These are phyloP conservation scores for Coelopa frigida DNA, from an alignment of 1,140 invertebrate genomes.

Conservation along the genomic window DNA sequence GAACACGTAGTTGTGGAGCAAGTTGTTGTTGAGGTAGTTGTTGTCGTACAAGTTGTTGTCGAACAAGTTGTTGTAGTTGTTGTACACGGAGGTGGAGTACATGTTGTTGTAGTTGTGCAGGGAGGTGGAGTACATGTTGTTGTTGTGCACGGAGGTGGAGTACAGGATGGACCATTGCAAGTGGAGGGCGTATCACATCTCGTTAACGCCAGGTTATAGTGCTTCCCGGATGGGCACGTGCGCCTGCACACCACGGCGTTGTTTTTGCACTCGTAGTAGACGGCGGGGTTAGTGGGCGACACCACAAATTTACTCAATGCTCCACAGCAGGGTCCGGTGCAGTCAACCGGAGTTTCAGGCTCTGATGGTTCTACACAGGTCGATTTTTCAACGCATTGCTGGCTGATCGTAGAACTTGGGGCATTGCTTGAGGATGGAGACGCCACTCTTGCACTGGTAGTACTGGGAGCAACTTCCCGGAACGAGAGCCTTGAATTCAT, in stretches of 20 bases:
- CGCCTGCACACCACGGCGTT: background rate
- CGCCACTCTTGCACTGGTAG: conserved; percentile 30
- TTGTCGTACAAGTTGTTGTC: background rate
- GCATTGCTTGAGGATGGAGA: conserved; percentile 20
- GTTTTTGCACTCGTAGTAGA: conserved; percentile 12
- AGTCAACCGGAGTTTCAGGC: background rate
- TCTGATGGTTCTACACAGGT: background rate
- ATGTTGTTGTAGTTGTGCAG: conserved; percentile 5
- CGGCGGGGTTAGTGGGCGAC: background rate
- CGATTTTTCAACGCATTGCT: background rate
- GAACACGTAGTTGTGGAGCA: background rate
- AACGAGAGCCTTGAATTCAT: conserved; percentile 31
- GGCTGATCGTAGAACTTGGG: conserved; percentile 25
- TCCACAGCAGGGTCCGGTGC: conserved; percentile 6
- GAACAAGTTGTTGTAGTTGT: background rate
- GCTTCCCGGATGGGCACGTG: background rate
- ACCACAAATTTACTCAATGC: conserved; percentile 8
- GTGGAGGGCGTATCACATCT: conserved; percentile 6
- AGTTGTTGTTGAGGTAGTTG: background rate
- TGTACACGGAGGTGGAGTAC: conserved; percentile 2
- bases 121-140: background rate
- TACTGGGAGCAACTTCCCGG: conserved; percentile 36
- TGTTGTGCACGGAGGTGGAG: background rate
- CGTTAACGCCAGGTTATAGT: conserved; percentile 6
- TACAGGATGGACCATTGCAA: background rate